These are phyloP conservation scores for Rhadinocentrus ornatus DNA, from an alignment of 2,797 vertebrate species.

Conservation along the genomic window DNA sequence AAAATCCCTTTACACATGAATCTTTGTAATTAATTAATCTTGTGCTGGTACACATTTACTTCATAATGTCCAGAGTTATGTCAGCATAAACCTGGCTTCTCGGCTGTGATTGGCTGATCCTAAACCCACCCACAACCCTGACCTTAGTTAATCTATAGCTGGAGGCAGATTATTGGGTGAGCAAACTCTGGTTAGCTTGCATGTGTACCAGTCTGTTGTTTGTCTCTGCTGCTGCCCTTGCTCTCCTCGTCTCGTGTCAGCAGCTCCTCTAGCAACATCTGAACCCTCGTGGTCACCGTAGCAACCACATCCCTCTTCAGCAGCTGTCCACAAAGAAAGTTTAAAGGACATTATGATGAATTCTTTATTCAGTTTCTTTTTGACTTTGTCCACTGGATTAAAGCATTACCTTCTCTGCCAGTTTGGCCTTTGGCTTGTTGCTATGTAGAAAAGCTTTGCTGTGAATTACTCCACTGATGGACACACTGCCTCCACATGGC, in stretches of 20 bases:
- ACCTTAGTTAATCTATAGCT: constrained; percentile 5
- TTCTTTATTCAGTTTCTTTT: background rate
- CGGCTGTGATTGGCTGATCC: constrained; percentile 4
- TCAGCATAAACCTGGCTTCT: background rate
- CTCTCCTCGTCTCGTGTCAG: constrained; percentile 80
- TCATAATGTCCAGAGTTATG: background rate
- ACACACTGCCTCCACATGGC: constrained; percentile 85
- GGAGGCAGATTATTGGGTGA: constrained; percentile 4
- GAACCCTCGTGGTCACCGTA: constrained; percentile 88
- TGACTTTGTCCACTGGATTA: background rate
- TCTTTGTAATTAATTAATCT: background rate
- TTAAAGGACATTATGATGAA: background rate
- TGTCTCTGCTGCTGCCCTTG: constrained; percentile 55
- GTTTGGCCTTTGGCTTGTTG: constrained; percentile 90
- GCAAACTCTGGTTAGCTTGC: background rate
- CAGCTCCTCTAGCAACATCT: constrained; percentile 92
- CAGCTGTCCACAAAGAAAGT: constrained; percentile 75
- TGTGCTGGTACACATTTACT: background rate
- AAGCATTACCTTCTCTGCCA: constrained; percentile 87
- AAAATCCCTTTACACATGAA: background rate
- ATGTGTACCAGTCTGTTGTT: constrained; percentile 34
- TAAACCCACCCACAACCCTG: constrained; percentile 14
- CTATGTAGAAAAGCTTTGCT: constrained; percentile 90
- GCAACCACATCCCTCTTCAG: constrained; percentile 93
- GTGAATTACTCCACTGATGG: constrained; percentile 86